Base-by-base conservation (phyloP, 2,888 invertebrate genomes). In the Drosophila colorata region DNA sequence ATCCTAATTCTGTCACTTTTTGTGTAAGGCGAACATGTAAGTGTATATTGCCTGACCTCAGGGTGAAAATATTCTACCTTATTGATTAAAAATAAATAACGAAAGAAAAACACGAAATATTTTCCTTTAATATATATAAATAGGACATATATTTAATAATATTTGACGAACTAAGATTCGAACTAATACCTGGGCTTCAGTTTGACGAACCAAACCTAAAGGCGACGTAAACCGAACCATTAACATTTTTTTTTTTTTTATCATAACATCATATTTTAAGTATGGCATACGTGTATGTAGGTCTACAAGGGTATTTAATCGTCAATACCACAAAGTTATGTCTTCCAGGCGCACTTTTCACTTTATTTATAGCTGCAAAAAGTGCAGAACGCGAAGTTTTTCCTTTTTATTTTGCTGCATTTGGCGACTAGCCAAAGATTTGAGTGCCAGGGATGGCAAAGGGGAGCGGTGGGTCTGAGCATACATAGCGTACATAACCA, bases 361-460 rank as follows among this genome's bases (percentile, higher is more conserved):
- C 80, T 80, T 83, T 86, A 88, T 88, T 88, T 88, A 78, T 86
- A 88, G 78, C 69, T 67, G 60, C 57, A 76, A 55, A 70, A 71
- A 77, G 59, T 56, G 78, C 55, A 72, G 78, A 83, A 80, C 80
- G 69, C 53, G 59, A 74, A 84, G 71, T 67, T 70, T 74, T 80
- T 69, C 63, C 60, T 60, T 60, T 68, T 47, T 66, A 44, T 71
- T 69, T 58, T 33, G 59, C 67, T 63, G 69, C 74, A 74, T 78
- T 86, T 86, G 87, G 88, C 87, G 77, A 64, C 69, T 52, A 56
- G 80, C 86, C 85, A 86, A 76, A 78, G 71, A 78, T 73, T 64
- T 73, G 53, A 72, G 77, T 63, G 63, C 35, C 72, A 74, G 41
- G 49, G n/a, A 55, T 25, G 38, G 37, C n/a, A 13, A 40, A 18